phyloP scores from a whole-genome alignment of 2,888 invertebrate genomes.

The Ischnura elegans region DNA sequence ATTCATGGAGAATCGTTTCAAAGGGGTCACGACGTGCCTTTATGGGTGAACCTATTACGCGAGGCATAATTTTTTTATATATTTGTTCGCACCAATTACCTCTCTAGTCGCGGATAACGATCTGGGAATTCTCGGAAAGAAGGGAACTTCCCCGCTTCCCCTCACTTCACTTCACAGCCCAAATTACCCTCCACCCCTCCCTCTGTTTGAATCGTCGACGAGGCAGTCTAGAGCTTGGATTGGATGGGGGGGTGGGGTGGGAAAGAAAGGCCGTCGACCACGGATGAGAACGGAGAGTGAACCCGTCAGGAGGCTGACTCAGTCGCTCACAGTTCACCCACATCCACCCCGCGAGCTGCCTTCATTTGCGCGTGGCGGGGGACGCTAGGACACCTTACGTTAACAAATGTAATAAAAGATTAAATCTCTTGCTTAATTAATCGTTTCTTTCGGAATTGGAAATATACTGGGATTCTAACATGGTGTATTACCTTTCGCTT shows the following conservation, averaged over 20 bases:
- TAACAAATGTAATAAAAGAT: no score
- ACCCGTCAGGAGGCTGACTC: no score
- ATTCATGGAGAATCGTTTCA: background rate
- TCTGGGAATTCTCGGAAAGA: background rate
- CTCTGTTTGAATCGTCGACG: slow-evolving; percentile 5
- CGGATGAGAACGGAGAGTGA: background rate
- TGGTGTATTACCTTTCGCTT: no score
- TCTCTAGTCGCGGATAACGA: background rate
- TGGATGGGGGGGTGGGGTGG: background rate
- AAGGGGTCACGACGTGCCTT: background rate
- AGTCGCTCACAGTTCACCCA: background rate
- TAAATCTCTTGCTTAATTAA: no score
- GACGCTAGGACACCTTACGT: background rate
- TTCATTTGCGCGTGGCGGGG: background rate
- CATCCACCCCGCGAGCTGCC: no score
- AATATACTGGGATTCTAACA: no score
- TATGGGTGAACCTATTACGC: no score
- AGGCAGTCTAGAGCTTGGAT: background rate
- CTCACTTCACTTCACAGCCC: background rate
- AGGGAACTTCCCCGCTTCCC: background rate
- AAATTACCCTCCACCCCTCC: background rate
- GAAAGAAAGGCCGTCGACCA: background rate
- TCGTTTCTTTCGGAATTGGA: no score
- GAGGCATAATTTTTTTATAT: background rate
- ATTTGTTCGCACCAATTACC: background rate